Percentiles rank a stretch among this genome's conserved stretches.
Evolutionary conservation across 2,888 invertebrate species (phyloP).

Genomic region (Cryptosula pallasiana): DNA sequence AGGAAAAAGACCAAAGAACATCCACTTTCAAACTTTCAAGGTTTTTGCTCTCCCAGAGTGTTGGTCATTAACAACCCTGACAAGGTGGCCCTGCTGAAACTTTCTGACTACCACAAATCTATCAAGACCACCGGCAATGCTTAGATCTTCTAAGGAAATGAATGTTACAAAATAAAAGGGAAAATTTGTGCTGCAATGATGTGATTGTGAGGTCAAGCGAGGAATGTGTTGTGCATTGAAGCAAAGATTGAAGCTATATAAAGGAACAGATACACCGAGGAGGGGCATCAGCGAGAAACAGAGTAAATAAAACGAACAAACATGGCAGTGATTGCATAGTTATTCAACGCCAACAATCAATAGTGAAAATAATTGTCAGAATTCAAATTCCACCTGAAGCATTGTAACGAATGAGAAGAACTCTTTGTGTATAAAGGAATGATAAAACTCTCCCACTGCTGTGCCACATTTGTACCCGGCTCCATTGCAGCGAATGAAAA

Average conservation of each 20-base stretch:
- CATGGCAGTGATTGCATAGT: slow-evolving; percentile 11
- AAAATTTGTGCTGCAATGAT: too few relatives aligned
- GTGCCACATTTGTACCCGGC: neutral
- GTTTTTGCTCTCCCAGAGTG: too few relatives aligned
- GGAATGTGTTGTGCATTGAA: neutral
- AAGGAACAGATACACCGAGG: neutral
- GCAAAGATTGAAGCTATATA: too few relatives aligned
- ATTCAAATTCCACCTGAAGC: slow-evolving; percentile 22
- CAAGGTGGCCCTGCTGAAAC: too few relatives aligned
- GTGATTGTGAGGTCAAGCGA: too few relatives aligned
- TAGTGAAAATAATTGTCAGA: slow-evolving; percentile 17
- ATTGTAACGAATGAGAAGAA: neutral
- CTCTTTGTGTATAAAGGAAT: neutral
- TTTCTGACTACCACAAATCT: too few relatives aligned
- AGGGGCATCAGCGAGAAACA: slow-evolving; percentile 10
- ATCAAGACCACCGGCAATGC: too few relatives aligned
- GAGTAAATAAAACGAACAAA: slow-evolving; percentile 9
- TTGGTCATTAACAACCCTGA: too few relatives aligned
- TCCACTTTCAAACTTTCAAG: too few relatives aligned
- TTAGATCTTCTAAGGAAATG: too few relatives aligned
- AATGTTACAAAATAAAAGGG: too few relatives aligned
- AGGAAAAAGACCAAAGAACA: too few relatives aligned
- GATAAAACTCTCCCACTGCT: slow-evolving; percentile 17
- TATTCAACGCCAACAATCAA: neutral
- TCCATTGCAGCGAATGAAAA: slow-evolving; percentile 4